Conservation (phyloP, 2,888 invertebrate genomes). For the Melanotus villosus region DNA sequence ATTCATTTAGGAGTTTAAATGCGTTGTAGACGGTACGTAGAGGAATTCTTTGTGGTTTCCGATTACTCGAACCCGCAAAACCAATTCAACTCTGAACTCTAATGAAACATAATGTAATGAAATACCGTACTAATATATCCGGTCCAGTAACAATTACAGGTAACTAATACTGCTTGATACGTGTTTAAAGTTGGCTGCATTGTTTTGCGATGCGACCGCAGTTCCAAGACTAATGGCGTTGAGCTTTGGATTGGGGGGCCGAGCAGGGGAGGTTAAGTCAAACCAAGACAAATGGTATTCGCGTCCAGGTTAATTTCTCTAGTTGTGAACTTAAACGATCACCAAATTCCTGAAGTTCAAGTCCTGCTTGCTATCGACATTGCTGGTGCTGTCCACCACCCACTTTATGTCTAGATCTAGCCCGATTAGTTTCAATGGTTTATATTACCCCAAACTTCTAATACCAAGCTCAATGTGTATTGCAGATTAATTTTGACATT, state of each 20-base stretch:
- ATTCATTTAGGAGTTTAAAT: constrained; percentile 26
- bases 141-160: constrained; percentile 65
- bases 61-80: constrained; percentile 41
- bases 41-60: constrained; percentile 37
- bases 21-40: constrained; percentile 21
- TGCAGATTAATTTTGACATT: constrained; percentile 20
- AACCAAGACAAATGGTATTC: constrained; percentile 69
- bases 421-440: constrained; percentile 49
- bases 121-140: constrained; percentile 63
- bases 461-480: constrained; percentile 25
- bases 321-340: constrained; percentile 66
- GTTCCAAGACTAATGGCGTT: constrained; percentile 66
- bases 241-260: constrained; percentile 50
- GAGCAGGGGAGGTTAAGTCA: constrained; percentile 57
- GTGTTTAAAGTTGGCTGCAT: constrained; percentile 67
- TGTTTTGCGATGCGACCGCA: constrained; percentile 68
- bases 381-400: constrained; percentile 50
- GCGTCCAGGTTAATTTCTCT: constrained; percentile 67
- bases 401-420: constrained; percentile 52
- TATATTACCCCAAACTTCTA: constrained; percentile 38
- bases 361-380: constrained; percentile 52
- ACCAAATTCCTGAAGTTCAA: constrained; percentile 62
- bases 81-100: constrained; percentile 63
- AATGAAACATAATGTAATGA: constrained; percentile 66
- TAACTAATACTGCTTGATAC: constrained; percentile 68